Evolutionary conservation across 2,888 invertebrate species (phyloP).

Genomic region (Linnaemya vulpina): DNA sequence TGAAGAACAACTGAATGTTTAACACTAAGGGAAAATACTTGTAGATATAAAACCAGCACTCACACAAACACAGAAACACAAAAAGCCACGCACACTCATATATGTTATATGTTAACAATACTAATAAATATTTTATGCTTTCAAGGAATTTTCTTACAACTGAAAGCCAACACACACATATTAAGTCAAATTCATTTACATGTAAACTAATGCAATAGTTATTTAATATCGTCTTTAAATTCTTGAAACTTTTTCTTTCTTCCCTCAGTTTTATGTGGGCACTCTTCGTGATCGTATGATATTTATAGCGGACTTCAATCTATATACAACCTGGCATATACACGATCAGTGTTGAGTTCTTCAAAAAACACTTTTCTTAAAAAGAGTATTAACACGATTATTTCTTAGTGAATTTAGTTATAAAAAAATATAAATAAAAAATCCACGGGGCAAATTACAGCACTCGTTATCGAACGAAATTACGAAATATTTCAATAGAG

Average conservation of each 20-base stretch:
- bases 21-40: conserved; percentile 24
- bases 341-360: no score
- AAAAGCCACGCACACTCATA: conserved; percentile 2
- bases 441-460: no score
- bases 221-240: not conserved
- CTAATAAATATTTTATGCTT: conserved; percentile 70
- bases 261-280: not conserved
- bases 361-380: no score
- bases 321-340: no score
- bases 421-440: no score
- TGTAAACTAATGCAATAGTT: not conserved
- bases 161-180: not conserved
- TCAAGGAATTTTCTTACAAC: conserved; percentile 43
- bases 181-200: not conserved
- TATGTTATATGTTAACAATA: conserved; percentile 65
- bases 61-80: not conserved
- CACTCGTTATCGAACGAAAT: no score
- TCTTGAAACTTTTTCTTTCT: not conserved
- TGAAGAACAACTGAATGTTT: conserved; percentile 26
- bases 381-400: no score
- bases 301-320: no score
- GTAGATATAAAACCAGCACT: not conserved
- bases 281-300: no score
- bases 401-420: no score
- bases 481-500: no score